phyloP scores from a whole-genome alignment of 2,797 vertebrate species.

The Pithecia hirsuta region DNA sequence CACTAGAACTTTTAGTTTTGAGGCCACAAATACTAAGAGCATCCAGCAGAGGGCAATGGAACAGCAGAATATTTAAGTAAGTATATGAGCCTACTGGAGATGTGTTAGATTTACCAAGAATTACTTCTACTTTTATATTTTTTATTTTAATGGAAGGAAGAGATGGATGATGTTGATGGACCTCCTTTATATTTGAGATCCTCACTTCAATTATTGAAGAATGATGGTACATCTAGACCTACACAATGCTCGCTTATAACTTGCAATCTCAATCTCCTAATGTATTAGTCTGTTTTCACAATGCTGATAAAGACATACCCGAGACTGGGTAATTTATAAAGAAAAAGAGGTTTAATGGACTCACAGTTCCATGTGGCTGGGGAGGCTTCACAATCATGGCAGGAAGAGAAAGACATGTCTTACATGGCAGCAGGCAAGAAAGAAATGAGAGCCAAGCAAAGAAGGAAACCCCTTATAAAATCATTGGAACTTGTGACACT shows the following conservation, averaged over 20 bases:
- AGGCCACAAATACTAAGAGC: neutral
- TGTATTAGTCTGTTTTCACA: neutral
- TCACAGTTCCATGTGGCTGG: too few relatives aligned
- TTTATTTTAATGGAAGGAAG: neutral
- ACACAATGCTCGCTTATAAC: neutral
- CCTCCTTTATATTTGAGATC: neutral
- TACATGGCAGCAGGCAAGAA: too few relatives aligned
- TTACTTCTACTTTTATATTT: neutral
- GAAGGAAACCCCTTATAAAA: too few relatives aligned
- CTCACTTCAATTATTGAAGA: neutral
- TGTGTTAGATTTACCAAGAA: neutral
- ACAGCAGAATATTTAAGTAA: neutral
- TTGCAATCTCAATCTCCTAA: neutral
- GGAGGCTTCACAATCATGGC: too few relatives aligned
- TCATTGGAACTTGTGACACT: too few relatives aligned
- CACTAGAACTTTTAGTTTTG: neutral
- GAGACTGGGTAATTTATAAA: too few relatives aligned
- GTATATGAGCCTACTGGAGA: neutral
- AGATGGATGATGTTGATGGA: neutral
- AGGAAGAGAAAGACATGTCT: too few relatives aligned
- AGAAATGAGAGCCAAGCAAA: too few relatives aligned
- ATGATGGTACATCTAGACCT: neutral
- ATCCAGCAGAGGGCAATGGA: constrained; percentile 70
- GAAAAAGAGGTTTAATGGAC: too few relatives aligned
- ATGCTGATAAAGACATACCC: too few relatives aligned